phyloP scores from a whole-genome alignment of 1,140 invertebrate genomes.

The Prorops nasuta region DNA sequence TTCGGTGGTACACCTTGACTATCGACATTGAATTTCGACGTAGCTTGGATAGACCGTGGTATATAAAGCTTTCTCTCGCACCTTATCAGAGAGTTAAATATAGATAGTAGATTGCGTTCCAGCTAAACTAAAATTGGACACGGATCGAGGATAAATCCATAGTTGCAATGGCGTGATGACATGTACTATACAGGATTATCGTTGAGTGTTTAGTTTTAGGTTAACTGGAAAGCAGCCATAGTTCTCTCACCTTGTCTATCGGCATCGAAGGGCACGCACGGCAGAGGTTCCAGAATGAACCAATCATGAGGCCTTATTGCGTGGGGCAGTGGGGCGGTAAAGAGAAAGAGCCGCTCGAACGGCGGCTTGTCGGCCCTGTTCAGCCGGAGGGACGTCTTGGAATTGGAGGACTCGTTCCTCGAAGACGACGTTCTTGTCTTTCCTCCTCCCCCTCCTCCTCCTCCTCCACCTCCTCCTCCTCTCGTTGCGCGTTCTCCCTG shows the following conservation, averaged over 20 bases:
- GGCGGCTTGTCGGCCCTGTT: constrained; percentile 23
- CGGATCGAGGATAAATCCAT: too few species aligned
- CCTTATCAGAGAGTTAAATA: too few species aligned
- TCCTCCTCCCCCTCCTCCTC: background rate
- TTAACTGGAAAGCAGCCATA: too few species aligned
- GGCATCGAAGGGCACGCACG: constrained; percentile 90
- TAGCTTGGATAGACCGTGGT: too few species aligned
- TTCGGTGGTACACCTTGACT: too few species aligned
- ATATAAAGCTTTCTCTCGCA: too few species aligned
- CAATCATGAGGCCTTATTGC: constrained; percentile 73
- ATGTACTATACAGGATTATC: too few species aligned
- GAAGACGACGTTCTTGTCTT: background rate
- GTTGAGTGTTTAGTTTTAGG: too few species aligned
- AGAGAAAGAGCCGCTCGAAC: constrained; percentile 30
- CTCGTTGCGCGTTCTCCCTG: constrained; percentile 9
- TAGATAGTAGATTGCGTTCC: too few species aligned
- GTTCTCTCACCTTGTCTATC: constrained; percentile 86
- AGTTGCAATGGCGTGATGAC: too few species aligned
- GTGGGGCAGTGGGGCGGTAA: constrained; percentile 52
- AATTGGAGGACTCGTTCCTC: background rate
- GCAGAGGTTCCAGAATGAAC: constrained; percentile 91
- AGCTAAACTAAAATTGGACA: too few species aligned
- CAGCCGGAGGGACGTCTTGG: constrained; percentile 13
- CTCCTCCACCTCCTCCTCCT: background rate
- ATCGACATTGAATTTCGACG: too few species aligned